Evolutionary conservation across 2,113 vertebrate species (phyloP).

Genomic region (Holacanthus passer): DNA sequence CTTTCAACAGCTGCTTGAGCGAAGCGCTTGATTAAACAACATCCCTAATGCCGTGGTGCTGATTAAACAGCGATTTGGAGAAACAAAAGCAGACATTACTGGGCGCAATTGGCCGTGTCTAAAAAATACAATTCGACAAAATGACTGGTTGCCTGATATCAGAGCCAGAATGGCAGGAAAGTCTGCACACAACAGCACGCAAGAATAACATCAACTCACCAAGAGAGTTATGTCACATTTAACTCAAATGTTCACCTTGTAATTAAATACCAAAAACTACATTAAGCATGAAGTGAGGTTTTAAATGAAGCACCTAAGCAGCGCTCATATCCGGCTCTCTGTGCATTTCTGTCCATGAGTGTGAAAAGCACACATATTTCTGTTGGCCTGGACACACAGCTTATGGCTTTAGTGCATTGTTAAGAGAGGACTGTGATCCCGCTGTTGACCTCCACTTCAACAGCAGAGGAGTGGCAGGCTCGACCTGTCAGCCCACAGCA

Average conservation of each 20-base stretch:
- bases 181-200: background rate
- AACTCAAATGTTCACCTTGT: background rate
- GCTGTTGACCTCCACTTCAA: slow-evolving; percentile 33
- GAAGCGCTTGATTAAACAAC: slow-evolving; percentile 43
- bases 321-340: background rate
- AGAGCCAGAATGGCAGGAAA: background rate
- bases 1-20: slow-evolving; percentile 40
- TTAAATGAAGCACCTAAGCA: background rate
- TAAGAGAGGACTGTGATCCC: slow-evolving; percentile 30
- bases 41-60: background rate
- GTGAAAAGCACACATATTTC: slow-evolving; percentile 10
- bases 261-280: background rate
- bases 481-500: slow-evolving; percentile 35
- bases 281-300: background rate
- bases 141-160: slow-evolving; percentile 15
- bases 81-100: slow-evolving; percentile 50
- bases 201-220: background rate
- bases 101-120: slow-evolving; percentile 36
- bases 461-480: slow-evolving; percentile 49
- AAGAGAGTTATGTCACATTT: background rate
- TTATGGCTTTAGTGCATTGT: slow-evolving; percentile 16
- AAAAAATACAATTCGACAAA: slow-evolving; percentile 5
- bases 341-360: slow-evolving; percentile 2
- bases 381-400: background rate
- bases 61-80: slow-evolving; percentile 60